Conservation (phyloP, 2,113 vertebrate species). For the Eira barbara region DNA sequence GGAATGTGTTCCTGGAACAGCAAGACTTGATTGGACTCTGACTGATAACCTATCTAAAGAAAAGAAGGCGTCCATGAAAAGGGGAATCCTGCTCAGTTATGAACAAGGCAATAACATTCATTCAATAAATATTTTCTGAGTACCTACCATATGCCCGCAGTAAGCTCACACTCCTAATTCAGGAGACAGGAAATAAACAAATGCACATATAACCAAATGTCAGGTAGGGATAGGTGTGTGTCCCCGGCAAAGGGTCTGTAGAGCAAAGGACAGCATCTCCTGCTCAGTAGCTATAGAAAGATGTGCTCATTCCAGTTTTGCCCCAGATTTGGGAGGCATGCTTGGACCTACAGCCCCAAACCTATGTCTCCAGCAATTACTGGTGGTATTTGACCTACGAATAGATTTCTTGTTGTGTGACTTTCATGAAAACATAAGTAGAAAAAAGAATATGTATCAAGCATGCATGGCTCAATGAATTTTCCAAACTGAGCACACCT, state of each 20-base stretch:
- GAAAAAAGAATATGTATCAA: background rate
- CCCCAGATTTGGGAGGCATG: background rate
- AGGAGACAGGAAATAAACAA: background rate
- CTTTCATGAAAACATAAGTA: background rate
- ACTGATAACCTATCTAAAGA: background rate
- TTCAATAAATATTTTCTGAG: background rate
- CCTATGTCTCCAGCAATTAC: background rate
- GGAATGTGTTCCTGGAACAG: background rate
- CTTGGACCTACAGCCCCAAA: background rate
- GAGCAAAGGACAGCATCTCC: background rate
- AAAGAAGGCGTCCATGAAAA: background rate
- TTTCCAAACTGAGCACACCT: background rate
- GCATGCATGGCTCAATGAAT: background rate
- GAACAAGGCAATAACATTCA: background rate
- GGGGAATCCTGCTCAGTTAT: background rate
- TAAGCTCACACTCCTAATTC: background rate
- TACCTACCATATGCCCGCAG: background rate
- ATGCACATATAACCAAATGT: background rate
- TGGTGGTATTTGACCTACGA: background rate
- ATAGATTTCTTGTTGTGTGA: background rate
- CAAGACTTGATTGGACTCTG: background rate
- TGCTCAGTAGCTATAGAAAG: background rate
- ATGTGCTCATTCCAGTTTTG: background rate
- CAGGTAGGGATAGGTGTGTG: fast-evolving
- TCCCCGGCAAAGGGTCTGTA: background rate